Evolutionary conservation across 2,797 vertebrate genomes (phyloP).

Genomic region (Rhodeus uyekii): DNA sequence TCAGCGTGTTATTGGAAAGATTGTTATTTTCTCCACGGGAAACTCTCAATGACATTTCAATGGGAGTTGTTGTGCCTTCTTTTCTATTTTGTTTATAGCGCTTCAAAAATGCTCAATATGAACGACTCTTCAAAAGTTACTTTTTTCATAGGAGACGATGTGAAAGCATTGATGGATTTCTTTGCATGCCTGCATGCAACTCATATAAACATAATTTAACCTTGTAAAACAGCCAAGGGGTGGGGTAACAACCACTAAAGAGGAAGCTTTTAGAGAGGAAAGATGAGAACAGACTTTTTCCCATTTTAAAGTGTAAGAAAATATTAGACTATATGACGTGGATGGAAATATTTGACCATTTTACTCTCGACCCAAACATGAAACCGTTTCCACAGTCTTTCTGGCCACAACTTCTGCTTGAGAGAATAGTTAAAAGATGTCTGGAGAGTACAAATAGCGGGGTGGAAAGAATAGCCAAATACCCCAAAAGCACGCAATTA

Average conservation of each 20-base stretch:
- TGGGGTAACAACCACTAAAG: slow-evolving; percentile 26
- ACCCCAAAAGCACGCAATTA: not conserved
- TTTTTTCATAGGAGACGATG: not conserved
- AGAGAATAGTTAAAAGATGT: slow-evolving; percentile 18
- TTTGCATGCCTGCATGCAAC: slow-evolving; percentile 46
- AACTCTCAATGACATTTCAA: slow-evolving; percentile 33
- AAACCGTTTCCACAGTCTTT: slow-evolving; percentile 19
- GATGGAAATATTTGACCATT: slow-evolving; percentile 30
- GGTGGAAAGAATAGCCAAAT: slow-evolving; percentile 18
- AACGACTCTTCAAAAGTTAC: slow-evolving; percentile 9
- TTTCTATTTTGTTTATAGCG: slow-evolving; percentile 13
- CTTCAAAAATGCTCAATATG: slow-evolving; percentile 1
- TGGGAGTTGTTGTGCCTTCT: not conserved
- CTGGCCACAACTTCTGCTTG: not conserved
- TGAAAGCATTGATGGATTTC: slow-evolving; percentile 8
- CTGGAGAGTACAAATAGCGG: slow-evolving; percentile 12
- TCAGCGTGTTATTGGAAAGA: slow-evolving; percentile 53
- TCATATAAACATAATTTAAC: slow-evolving; percentile 47
- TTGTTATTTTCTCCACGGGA: slow-evolving; percentile 63
- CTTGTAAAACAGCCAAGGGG: slow-evolving; percentile 52
- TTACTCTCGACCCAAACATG: slow-evolving; percentile 7
- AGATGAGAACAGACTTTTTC: slow-evolving; percentile 32
- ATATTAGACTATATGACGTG: not conserved
- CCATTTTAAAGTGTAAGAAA: slow-evolving; percentile 11
- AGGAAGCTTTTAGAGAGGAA: slow-evolving; percentile 38